phyloP scores from a whole-genome alignment of 2,888 invertebrate species.

The Horisme vitalbata region DNA sequence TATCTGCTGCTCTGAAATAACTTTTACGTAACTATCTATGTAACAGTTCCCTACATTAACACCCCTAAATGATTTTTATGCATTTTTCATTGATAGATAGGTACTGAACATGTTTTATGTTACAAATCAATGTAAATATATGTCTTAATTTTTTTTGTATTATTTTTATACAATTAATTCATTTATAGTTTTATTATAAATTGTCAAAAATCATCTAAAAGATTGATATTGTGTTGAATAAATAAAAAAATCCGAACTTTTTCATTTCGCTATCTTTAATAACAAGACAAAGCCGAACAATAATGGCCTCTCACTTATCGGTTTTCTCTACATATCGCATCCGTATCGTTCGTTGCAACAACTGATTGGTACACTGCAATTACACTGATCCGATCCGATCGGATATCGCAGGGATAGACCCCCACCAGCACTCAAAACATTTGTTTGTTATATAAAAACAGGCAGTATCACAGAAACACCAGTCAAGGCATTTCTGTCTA shows the following conservation, averaged over 20 bases:
- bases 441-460: conserved; percentile 82
- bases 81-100: too few relatives aligned
- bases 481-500: conserved; percentile 73
- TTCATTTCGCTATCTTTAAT: too few relatives aligned
- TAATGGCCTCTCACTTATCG: conserved; percentile 62
- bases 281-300: conserved; percentile 41
- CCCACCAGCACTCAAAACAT: conserved; percentile 68
- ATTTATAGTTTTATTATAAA: too few relatives aligned
- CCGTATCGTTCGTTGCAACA: conserved; percentile 70
- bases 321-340: conserved; percentile 68
- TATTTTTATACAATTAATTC: too few relatives aligned
- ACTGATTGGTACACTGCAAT: conserved; percentile 71
- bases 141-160: too few relatives aligned
- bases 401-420: conserved; percentile 75
- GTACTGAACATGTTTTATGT: too few relatives aligned
- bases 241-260: too few relatives aligned
- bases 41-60: not conserved
- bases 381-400: conserved; percentile 77
- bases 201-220: too few relatives aligned
- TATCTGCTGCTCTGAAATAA: conserved; percentile 20
- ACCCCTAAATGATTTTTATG: not conserved
- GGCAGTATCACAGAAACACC: conserved; percentile 66
- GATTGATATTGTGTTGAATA: too few relatives aligned
- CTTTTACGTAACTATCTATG: conserved; percentile 23
- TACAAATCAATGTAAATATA: too few relatives aligned